These are phyloP conservation scores for Alviniconcha marisindica DNA, from an alignment of 1,140 invertebrate genomes.

Conservation along the genomic window DNA sequence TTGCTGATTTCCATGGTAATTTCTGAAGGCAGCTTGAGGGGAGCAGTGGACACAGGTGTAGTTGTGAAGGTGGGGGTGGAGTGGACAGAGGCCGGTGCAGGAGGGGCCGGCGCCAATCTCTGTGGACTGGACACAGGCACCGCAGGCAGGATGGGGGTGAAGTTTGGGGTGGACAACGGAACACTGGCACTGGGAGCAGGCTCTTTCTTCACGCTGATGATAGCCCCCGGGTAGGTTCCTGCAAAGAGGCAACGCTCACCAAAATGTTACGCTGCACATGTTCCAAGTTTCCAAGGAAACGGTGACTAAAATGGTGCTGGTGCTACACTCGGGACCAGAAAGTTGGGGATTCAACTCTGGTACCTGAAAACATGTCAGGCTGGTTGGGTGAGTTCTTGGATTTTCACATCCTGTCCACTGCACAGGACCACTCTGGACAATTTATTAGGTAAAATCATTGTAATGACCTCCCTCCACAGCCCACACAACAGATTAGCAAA, in stretches of 20 bases:
- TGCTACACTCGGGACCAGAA: too few species aligned
- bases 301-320: too few species aligned
- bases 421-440: too few species aligned
- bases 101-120: background rate
- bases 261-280: background rate
- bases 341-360: too few species aligned
- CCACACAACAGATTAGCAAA: too few species aligned
- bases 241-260: slow-evolving; percentile 29
- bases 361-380: too few species aligned
- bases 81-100: background rate
- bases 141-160: slow-evolving; percentile 15
- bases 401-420: too few species aligned
- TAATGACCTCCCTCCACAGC: too few species aligned
- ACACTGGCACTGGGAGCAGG: slow-evolving; percentile 38
- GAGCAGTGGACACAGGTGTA: slow-evolving; percentile 9
- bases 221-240: slow-evolving; percentile 70
- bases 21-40: slow-evolving; percentile 26
- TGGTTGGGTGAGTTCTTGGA: too few species aligned
- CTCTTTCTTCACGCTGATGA: slow-evolving; percentile 66
- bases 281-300: too few species aligned
- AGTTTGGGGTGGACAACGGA: slow-evolving; percentile 25
- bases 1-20: slow-evolving; percentile 40
- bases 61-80: background rate
- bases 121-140: background rate
- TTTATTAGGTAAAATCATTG: too few species aligned